phyloP scores from a whole-genome alignment of 2,113 vertebrate species.

The Passerina amoena region DNA sequence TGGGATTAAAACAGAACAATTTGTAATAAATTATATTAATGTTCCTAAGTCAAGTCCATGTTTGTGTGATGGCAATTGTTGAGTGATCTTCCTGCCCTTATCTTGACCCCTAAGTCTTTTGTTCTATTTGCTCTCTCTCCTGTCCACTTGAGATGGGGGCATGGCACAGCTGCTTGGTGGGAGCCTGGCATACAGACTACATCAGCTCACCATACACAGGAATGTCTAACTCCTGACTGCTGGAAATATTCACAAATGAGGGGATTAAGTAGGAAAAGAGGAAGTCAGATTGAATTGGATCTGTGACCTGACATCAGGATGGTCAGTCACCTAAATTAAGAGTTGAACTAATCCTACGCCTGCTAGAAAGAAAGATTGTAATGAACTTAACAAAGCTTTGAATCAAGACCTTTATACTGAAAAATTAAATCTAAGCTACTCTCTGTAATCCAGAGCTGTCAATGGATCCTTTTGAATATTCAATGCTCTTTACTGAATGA shows the following conservation, averaged over 20 bases:
- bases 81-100: not conserved
- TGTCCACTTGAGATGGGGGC: not conserved
- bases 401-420: not conserved
- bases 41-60: rapidly evolving
- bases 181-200: not conserved
- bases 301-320: constrained; percentile 8
- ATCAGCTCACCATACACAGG: not conserved
- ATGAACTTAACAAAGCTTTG: constrained; percentile 15
- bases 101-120: not conserved
- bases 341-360: not conserved
- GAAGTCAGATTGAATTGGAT: constrained; percentile 31
- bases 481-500: not conserved
- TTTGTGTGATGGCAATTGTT: not conserved
- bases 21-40: not conserved
- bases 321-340: constrained; percentile 10
- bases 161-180: not conserved
- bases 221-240: not conserved
- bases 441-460: not conserved
- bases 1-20: not conserved
- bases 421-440: constrained; percentile 9
- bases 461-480: not conserved
- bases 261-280: not conserved
- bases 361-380: not conserved
- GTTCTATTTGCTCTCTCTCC: not conserved
- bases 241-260: constrained; percentile 20